Percentiles rank a stretch among this genome's conserved stretches.
Conservation (phyloP, 2,113 vertebrate species). For the Stegostoma tigrinum region DNA sequence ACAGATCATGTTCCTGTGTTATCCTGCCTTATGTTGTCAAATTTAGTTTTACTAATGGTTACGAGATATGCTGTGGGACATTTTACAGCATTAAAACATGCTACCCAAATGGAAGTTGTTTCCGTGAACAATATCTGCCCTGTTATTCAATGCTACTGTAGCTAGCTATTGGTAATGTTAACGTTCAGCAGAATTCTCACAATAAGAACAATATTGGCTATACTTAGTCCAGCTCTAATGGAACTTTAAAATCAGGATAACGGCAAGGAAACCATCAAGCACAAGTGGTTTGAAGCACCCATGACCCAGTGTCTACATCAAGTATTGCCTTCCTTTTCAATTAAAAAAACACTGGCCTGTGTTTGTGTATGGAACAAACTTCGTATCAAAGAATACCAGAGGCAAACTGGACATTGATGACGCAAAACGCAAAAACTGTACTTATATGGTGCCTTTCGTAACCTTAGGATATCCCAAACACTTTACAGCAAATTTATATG, state of each 20-base stretch:
- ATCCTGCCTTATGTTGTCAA: neutral
- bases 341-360: neutral
- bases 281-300: neutral
- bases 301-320: neutral
- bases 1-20: too few relatives aligned
- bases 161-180: too few relatives aligned
- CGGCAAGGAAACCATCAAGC: neutral
- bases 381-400: neutral
- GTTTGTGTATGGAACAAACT: neutral
- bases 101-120: too few relatives aligned
- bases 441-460: neutral
- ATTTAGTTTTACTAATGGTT: neutral
- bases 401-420: neutral
- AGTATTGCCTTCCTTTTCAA: neutral
- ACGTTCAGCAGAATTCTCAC: too few relatives aligned
- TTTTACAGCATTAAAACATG: too few relatives aligned
- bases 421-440: neutral
- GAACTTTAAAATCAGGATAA: too few relatives aligned
- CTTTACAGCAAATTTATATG: neutral
- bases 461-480: neutral
- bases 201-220: too few relatives aligned
- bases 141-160: too few relatives aligned
- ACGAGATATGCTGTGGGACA: neutral
- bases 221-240: too few relatives aligned
- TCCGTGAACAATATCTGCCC: too few relatives aligned